Evolutionary conservation across 2,113 vertebrate genomes (phyloP).

Genomic region (Siphamia tubifer): DNA sequence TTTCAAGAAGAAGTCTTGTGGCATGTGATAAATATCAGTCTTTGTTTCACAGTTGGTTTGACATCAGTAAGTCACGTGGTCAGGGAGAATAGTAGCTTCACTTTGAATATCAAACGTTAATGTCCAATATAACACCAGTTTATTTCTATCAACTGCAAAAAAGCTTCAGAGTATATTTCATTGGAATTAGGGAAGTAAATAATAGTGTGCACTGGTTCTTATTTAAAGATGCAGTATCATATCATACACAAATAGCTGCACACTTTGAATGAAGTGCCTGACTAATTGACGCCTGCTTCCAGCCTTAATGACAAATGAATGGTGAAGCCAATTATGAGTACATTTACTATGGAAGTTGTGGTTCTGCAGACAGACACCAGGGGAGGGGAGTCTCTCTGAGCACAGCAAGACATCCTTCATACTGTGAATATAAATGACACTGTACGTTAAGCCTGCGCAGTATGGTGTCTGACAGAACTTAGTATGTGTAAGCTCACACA

Average conservation of each 20-base stretch:
- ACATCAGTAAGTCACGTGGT: no score
- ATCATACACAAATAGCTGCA: not conserved
- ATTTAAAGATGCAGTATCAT: no score
- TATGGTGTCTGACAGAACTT: conserved; percentile 43
- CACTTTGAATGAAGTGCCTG: conserved; percentile 1
- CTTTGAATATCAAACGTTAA: no score
- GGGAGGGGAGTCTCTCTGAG: conserved; percentile 17
- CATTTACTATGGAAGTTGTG: conserved; percentile 12
- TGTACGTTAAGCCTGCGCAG: conserved; percentile 41
- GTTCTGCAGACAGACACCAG: conserved; percentile 25
- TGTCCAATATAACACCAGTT: no score
- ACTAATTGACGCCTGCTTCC: conserved; percentile 22
- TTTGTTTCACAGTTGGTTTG: no score
- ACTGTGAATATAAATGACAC: conserved; percentile 57
- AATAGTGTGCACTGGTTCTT: no score
- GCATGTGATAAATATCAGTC: no score
- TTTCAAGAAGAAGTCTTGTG: no score
- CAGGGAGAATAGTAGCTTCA: no score
- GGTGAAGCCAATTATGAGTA: conserved; percentile 47
- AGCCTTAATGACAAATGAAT: conserved; percentile 28
- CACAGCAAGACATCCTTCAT: conserved; percentile 46
- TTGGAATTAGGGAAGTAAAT: not conserved
- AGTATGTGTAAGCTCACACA: conserved; percentile 26
- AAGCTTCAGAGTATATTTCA: no score
- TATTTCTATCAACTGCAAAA: no score